These are phyloP conservation scores for Rhingia rostrata DNA, from an alignment of 2,888 invertebrate genomes.

Conservation along the genomic window DNA sequence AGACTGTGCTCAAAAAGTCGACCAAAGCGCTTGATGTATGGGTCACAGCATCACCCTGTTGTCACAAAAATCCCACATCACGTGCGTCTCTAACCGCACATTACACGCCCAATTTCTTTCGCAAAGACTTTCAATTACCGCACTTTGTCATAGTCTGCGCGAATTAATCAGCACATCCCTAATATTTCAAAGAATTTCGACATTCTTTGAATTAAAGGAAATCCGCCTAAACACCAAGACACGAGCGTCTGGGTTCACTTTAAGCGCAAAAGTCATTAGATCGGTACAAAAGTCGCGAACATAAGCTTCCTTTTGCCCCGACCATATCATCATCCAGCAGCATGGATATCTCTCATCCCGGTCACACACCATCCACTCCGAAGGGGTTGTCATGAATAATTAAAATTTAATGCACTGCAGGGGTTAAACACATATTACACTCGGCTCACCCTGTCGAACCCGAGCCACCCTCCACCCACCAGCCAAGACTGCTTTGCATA, in stretches of 20 bases:
- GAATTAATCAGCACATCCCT: neutral
- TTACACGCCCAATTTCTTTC: neutral
- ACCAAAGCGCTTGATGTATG: no score
- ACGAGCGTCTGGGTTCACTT: neutral
- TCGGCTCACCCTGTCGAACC: conserved; percentile 30
- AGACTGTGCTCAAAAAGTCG: no score
- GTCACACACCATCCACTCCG: conserved; percentile 7
- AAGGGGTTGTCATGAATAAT: conserved; percentile 81
- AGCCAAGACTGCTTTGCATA: neutral
- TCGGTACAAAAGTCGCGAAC: conserved; percentile 16
- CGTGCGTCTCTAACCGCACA: no score
- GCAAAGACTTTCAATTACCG: neutral
- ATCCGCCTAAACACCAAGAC: conserved; percentile 4
- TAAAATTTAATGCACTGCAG: conserved; percentile 82
- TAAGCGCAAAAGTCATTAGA: conserved; percentile 38
- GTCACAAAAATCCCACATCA: no score
- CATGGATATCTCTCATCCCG: neutral
- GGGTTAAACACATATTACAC: conserved; percentile 80
- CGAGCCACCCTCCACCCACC: neutral
- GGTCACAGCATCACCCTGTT: no score
- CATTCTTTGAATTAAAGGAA: neutral
- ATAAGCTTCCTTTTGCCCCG: neutral
- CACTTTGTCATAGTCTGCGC: neutral
- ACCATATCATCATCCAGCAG: neutral
- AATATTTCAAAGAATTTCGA: neutral